These are phyloP conservation scores for Cyprinella venusta DNA, from an alignment of 2,797 vertebrate genomes.

Conservation along the genomic window DNA sequence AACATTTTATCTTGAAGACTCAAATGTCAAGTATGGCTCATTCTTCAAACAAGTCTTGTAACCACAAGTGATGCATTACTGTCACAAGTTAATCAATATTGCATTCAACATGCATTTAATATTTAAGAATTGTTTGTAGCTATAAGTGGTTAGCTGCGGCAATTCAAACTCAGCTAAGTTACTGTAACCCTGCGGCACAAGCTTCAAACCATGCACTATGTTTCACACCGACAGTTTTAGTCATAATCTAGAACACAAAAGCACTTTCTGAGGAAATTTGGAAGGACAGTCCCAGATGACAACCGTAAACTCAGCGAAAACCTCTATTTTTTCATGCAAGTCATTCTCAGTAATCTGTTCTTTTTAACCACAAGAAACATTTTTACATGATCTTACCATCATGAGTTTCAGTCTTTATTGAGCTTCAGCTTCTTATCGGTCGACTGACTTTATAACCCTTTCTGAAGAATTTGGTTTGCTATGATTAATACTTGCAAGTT, in stretches of 20 bases:
- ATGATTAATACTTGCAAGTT: background rate
- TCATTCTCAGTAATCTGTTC: conserved; percentile 21
- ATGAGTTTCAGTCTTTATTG: background rate
- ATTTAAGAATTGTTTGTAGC: background rate
- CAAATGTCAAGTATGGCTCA: conserved; percentile 8
- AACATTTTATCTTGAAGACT: conserved; percentile 20
- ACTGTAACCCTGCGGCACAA: background rate
- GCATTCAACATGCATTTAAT: background rate
- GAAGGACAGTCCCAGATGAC: conserved; percentile 31
- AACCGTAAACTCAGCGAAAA: conserved; percentile 2
- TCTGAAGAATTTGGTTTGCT: conserved; percentile 10
- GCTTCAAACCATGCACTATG: background rate
- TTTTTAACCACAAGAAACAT: conserved; percentile 27
- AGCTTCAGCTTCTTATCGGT: background rate
- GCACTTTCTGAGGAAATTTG: conserved; percentile 25
- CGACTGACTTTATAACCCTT: background rate
- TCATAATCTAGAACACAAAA: conserved; percentile 1
- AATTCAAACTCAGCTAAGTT: background rate
- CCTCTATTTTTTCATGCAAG: background rate
- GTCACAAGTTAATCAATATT: background rate
- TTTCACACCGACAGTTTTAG: conserved; percentile 25
- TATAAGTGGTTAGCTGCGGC: background rate
- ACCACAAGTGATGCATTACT: conserved; percentile 1
- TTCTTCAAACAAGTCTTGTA: conserved; percentile 11
- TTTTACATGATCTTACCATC: background rate